Percentiles rank a stretch among this genome's conserved stretches.
Evolutionary conservation across 2,113 vertebrate genomes (phyloP).

Genomic region (Desmodus rotundus): DNA sequence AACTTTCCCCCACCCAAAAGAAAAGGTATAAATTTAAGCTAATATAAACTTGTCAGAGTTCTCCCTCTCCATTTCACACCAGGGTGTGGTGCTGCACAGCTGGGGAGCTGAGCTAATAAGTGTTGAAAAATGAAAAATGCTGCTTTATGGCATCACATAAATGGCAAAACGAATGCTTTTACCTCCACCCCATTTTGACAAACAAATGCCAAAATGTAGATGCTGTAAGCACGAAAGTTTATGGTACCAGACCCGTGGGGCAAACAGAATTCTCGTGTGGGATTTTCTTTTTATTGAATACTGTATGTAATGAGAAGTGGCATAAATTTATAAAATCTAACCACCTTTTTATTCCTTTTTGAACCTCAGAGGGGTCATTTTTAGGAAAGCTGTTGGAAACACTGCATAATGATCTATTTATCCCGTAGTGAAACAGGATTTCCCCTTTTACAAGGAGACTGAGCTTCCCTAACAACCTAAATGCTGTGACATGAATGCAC

Average conservation of each 20-base stretch:
- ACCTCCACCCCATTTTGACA: constrained; percentile 62
- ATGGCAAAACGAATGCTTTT: constrained; percentile 65
- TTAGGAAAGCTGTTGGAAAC: constrained; percentile 60
- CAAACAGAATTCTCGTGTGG: background rate
- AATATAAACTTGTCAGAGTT: constrained; percentile 76
- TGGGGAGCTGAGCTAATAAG: constrained; percentile 80
- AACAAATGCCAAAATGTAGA: constrained; percentile 67
- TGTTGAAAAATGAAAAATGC: constrained; percentile 76
- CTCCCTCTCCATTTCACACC: constrained; percentile 71
- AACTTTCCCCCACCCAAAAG: constrained; percentile 44
- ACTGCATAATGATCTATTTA: constrained; percentile 27
- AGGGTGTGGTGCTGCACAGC: constrained; percentile 77
- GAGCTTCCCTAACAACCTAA: constrained; percentile 29
- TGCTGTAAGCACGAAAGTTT: constrained; percentile 46
- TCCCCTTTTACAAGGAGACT: constrained; percentile 26
- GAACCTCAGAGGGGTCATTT: constrained; percentile 55
- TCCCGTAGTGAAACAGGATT: constrained; percentile 36
- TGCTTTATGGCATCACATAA: constrained; percentile 77
- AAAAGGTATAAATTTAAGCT: constrained; percentile 73
- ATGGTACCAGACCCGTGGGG: background rate
- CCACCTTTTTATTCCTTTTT: constrained; percentile 59
- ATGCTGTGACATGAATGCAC: background rate
- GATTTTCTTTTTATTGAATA: constrained; percentile 50
- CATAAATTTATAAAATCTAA: constrained; percentile 62
- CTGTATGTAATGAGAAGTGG: constrained; percentile 25